Evolutionary conservation across 2,113 vertebrate genomes (phyloP).

Genomic region (Shinisaurus crocodilurus): DNA sequence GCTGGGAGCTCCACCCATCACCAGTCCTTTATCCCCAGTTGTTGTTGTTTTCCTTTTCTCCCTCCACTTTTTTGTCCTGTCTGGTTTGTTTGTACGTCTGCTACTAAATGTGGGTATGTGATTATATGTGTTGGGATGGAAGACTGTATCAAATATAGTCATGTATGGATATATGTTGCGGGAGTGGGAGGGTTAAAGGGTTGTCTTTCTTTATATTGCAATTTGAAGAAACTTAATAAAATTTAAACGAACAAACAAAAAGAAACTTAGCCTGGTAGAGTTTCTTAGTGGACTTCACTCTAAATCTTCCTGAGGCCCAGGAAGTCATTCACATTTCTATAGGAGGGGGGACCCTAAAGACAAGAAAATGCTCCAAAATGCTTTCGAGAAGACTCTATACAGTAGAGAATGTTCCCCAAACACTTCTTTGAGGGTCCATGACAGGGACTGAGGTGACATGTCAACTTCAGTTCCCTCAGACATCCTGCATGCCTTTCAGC

Average conservation of each 20-base stretch:
- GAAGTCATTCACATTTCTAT: slow-evolving; percentile 48
- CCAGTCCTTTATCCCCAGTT: not conserved
- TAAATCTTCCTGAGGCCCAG: slow-evolving; percentile 10
- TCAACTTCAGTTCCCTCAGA: slow-evolving; percentile 33
- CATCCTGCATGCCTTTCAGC: slow-evolving; percentile 1
- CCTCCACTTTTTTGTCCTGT: not conserved
- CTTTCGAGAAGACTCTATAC: slow-evolving; percentile 61
- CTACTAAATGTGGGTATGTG: not conserved
- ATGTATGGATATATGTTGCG: not conserved
- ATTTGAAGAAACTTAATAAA: not conserved
- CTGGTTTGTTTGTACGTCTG: not conserved
- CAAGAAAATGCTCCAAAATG: slow-evolving; percentile 69
- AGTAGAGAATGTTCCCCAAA: slow-evolving; percentile 34
- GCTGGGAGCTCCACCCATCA: not conserved
- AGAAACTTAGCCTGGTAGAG: not conserved
- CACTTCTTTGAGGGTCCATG: not conserved
- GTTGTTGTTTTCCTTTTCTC: not conserved
- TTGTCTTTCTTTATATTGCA: not conserved
- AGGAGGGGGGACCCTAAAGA: slow-evolving; percentile 12
- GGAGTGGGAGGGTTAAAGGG: not conserved
- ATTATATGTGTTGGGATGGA: not conserved
- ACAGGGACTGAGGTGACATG: not conserved
- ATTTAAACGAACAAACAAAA: not conserved
- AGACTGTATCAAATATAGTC: not conserved
- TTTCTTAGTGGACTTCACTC: not conserved